Conservation (phyloP, 2,113 vertebrate species). For the Cardinalis cardinalis region DNA sequence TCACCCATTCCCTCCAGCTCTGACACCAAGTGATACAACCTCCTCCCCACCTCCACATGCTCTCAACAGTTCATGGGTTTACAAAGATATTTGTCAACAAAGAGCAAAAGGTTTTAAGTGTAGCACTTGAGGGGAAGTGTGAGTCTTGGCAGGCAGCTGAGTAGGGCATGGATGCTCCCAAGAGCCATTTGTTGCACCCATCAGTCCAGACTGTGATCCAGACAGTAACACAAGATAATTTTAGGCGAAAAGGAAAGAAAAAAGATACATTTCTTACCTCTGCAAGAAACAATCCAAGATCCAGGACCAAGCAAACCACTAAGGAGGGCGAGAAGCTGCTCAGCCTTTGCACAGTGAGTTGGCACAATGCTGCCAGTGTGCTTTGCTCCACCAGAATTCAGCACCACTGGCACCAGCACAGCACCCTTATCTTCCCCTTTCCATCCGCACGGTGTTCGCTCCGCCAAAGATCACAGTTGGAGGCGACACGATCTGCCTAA, state of each 20-base stretch:
- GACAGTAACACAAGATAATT: neutral
- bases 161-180: neutral
- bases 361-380: neutral
- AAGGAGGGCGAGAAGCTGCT: neutral
- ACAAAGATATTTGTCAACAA: neutral
- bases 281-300: neutral
- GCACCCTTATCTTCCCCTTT: neutral
- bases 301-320: neutral
- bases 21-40: accelerated
- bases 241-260: neutral
- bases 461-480: neutral
- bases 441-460: neutral
- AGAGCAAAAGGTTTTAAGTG: neutral
- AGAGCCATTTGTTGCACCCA: neutral
- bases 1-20: neutral
- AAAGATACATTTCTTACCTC: neutral
- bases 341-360: neutral
- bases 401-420: neutral
- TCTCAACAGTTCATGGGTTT: neutral
- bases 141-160: neutral
- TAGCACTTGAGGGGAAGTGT: neutral
- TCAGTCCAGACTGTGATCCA: neutral
- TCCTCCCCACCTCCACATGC: neutral
- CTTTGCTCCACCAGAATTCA: neutral
- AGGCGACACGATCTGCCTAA: constrained; percentile 11